Evolutionary conservation across 2,797 vertebrate genomes (phyloP).

Genomic region (Perodicticus potto): DNA sequence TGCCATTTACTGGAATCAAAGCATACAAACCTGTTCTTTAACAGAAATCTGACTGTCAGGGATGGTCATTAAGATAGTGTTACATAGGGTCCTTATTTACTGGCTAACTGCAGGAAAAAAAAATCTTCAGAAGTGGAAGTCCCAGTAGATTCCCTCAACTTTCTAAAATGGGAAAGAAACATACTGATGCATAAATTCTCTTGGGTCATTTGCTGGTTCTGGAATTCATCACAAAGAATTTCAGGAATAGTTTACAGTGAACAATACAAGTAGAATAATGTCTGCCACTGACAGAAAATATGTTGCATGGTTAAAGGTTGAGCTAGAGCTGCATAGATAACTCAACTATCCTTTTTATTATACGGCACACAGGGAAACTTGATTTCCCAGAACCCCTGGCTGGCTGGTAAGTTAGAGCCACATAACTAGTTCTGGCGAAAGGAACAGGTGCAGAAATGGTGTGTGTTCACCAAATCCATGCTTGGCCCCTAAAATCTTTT

Average conservation of each 20-base stretch:
- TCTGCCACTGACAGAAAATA: not conserved
- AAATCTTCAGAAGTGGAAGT: not conserved
- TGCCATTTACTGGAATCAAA: not conserved
- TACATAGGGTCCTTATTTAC: not conserved
- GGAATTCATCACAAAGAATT: not conserved
- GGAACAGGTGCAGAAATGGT: not conserved
- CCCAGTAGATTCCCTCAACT: not conserved
- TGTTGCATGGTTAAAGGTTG: not conserved
- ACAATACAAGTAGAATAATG: not conserved
- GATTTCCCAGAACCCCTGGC: not conserved
- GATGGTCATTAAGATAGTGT: not conserved
- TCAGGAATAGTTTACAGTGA: not conserved
- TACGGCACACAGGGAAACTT: not conserved
- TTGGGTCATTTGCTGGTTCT: not conserved
- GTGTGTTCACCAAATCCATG: not conserved
- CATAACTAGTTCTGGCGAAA: not conserved
- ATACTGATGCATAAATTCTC: not conserved
- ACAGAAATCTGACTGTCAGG: not conserved
- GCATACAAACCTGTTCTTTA: not conserved
- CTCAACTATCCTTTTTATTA: not conserved
- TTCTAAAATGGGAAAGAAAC: slow-evolving; percentile 52
- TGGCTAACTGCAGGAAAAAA: not conserved
- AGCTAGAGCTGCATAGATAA: not conserved
- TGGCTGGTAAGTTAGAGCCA: not conserved
- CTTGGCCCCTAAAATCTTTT: not conserved